A percentile compares a stretch with the other conserved stretches of the same genome.
Conservation (phyloP, 2,888 invertebrate genomes). For the Malachius bipustulatus region DNA sequence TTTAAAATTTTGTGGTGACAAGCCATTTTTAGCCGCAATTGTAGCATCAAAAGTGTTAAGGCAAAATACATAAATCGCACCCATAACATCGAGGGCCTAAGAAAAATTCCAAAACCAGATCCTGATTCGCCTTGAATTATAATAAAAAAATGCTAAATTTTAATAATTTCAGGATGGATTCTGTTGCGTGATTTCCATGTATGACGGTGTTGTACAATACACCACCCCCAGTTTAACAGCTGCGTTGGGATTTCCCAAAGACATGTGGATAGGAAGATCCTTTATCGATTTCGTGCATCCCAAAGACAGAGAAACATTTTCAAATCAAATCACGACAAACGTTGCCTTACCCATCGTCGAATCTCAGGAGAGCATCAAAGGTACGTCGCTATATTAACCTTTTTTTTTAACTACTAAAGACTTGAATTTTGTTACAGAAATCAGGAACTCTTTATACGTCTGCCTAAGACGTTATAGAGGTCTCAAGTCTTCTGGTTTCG, state of each 20-base stretch:
- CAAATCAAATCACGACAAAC: slow-evolving; percentile 60
- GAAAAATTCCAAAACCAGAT: no score
- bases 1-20: no score
- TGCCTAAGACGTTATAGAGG: slow-evolving; percentile 56
- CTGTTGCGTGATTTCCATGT: slow-evolving; percentile 70
- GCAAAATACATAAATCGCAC: no score
- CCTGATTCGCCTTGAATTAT: no score
- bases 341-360: slow-evolving; percentile 48
- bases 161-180: slow-evolving; percentile 62
- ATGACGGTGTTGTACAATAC: slow-evolving; percentile 68
- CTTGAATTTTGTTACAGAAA: slow-evolving; percentile 32
- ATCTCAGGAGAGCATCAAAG: slow-evolving; percentile 33
- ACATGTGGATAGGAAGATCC: slow-evolving; percentile 75
- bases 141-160: no score
- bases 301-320: slow-evolving; percentile 60
- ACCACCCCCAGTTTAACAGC: slow-evolving; percentile 57
- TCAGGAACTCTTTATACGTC: slow-evolving; percentile 45
- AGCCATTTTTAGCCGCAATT: no score
- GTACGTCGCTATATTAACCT: no score
- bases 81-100: no score
- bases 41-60: no score
- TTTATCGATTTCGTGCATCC: slow-evolving; percentile 82
- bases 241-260: slow-evolving; percentile 64
- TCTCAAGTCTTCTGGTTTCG: slow-evolving; percentile 47
- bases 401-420: no score